Conservation (phyloP, 2,797 vertebrate genomes). For the Melanotaenia trifasciata region DNA sequence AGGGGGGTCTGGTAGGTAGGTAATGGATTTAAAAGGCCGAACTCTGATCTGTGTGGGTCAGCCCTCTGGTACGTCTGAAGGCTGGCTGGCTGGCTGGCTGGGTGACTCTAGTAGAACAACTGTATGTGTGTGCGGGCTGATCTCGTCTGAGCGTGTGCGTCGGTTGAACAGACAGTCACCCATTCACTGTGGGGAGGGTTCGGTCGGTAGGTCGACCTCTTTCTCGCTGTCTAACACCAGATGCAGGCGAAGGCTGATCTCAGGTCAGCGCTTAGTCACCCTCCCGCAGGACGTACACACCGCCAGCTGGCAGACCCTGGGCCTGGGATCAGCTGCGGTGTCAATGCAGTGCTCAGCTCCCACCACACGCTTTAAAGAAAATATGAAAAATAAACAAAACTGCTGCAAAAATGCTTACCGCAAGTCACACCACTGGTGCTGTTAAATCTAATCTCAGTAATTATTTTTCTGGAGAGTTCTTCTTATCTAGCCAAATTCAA, state of each 20-base stretch:
- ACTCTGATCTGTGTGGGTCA: slow-evolving; percentile 80
- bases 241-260: slow-evolving; percentile 86
- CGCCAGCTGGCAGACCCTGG: slow-evolving; percentile 86
- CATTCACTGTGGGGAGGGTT: slow-evolving; percentile 76
- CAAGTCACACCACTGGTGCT: slow-evolving; percentile 74
- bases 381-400: slow-evolving; percentile 87
- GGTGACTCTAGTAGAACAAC: slow-evolving; percentile 81
- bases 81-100: slow-evolving; percentile 69
- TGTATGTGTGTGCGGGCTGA: slow-evolving; percentile 81
- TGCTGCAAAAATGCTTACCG: slow-evolving; percentile 76
- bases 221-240: slow-evolving; percentile 84
- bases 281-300: slow-evolving; percentile 86
- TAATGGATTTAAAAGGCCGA: slow-evolving; percentile 77
- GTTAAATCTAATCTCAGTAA: slow-evolving; percentile 68
- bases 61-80: slow-evolving; percentile 81
- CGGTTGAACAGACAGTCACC: slow-evolving; percentile 76
- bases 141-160: slow-evolving; percentile 83
- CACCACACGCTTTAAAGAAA: slow-evolving; percentile 88
- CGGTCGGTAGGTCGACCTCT: slow-evolving; percentile 84
- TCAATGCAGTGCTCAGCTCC: slow-evolving; percentile 84
- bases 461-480: slow-evolving; percentile 31
- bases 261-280: slow-evolving; percentile 86
- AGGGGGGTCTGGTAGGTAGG: slow-evolving; percentile 77
- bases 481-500: slow-evolving; percentile 72
- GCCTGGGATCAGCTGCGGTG: slow-evolving; percentile 84